These are phyloP conservation scores for Podarcis raffonei DNA, from an alignment of 2,113 vertebrate genomes.

Conservation along the genomic window DNA sequence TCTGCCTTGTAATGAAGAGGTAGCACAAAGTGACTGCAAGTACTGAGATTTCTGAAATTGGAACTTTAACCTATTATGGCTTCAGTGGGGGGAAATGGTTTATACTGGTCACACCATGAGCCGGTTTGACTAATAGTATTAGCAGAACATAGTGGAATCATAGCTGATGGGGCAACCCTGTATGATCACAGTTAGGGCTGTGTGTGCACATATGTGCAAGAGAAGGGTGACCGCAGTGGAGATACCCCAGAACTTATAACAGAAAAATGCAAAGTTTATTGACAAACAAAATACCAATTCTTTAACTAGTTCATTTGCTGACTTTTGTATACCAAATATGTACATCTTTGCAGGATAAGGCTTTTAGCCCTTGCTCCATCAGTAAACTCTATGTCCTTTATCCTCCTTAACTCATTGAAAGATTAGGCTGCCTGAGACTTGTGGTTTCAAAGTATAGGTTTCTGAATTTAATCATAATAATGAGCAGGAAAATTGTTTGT, in stretches of 20 bases:
- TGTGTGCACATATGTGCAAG: not conserved
- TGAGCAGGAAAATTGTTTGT: conserved; percentile 11
- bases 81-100: not conserved
- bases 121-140: not conserved
- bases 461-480: conserved; percentile 27
- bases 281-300: not conserved
- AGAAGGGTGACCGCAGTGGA: not conserved
- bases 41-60: not conserved
- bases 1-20: not conserved
- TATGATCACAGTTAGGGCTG: not conserved
- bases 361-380: not conserved
- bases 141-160: not conserved
- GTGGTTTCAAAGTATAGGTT: not conserved
- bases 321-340: not conserved
- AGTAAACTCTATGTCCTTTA: not conserved
- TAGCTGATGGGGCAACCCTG: not conserved
- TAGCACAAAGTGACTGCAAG: not conserved
- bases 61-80: not conserved
- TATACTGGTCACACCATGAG: not conserved
- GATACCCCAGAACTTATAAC: not conserved
- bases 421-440: not conserved
- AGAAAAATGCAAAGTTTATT: not conserved
- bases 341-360: not conserved
- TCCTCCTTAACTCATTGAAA: not conserved
- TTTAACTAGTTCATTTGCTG: not conserved